Conservation (phyloP, 2,113 vertebrate species). For the Otocyon megalotis region DNA sequence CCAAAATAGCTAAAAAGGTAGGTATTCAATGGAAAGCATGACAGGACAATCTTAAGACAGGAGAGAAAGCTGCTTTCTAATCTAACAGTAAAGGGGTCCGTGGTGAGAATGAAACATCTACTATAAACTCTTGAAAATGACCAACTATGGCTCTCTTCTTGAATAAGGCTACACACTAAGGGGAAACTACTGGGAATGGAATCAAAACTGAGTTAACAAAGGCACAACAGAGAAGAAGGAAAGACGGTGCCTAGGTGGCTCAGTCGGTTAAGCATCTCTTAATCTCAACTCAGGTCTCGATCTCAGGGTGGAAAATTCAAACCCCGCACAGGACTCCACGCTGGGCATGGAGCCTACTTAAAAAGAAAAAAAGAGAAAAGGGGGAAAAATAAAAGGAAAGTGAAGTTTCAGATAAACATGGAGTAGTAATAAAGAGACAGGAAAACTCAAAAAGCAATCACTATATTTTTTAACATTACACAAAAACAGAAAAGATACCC, state of each 20-base stretch:
- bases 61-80: background rate
- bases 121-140: background rate
- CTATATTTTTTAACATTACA: background rate
- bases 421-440: background rate
- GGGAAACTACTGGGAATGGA: background rate
- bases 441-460: background rate
- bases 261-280: background rate
- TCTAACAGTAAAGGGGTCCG: background rate
- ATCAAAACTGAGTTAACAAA: background rate
- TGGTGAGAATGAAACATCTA: background rate
- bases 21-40: background rate
- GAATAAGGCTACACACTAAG: background rate
- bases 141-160: background rate
- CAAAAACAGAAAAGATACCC: background rate
- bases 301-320: background rate
- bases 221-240: background rate
- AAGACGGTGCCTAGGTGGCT: background rate
- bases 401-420: background rate
- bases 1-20: background rate
- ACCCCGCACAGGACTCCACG: background rate
- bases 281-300: background rate
- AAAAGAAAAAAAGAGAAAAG: background rate
- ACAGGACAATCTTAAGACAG: background rate
- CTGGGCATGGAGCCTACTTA: background rate
- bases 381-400: background rate